Conservation (phyloP, 2,797 vertebrate species). For the Spinibarbus caldwelli region DNA sequence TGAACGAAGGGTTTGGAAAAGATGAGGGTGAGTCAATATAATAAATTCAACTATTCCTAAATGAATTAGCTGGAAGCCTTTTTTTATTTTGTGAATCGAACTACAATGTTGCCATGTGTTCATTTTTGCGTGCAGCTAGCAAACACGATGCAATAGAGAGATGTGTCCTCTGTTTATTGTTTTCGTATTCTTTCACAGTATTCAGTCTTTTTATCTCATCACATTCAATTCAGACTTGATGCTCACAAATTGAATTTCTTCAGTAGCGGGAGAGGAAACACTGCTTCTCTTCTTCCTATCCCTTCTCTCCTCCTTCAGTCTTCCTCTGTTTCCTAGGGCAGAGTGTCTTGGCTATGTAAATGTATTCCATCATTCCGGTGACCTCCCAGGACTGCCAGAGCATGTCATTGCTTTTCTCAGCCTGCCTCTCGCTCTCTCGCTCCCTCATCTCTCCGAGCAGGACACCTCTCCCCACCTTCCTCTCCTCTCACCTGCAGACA, state of each 20-base stretch:
- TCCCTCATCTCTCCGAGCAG: slow-evolving; percentile 23
- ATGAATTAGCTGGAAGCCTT: neutral
- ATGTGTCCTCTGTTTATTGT: neutral
- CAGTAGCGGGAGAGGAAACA: neutral
- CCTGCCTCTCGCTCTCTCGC: slow-evolving; percentile 22
- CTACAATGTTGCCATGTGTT: too few relatives aligned
- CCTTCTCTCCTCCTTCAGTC: neutral
- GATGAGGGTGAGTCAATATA: too few relatives aligned
- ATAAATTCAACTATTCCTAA: neutral
- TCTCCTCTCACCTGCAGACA: slow-evolving; percentile 36
- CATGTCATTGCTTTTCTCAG: slow-evolving; percentile 47
- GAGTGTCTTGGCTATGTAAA: slow-evolving; percentile 39
- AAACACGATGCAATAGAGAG: neutral
- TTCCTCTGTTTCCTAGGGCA: slow-evolving; percentile 4
- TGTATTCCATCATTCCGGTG: slow-evolving; percentile 52
- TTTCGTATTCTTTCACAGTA: neutral
- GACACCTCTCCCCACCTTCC: too few relatives aligned
- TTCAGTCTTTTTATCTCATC: neutral
- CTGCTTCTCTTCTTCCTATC: neutral
- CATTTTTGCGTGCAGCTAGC: neutral
- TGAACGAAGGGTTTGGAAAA: too few relatives aligned
- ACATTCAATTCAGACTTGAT: neutral
- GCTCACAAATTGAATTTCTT: neutral
- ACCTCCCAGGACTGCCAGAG: slow-evolving; percentile 45
- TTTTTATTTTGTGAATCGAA: too few relatives aligned